Evolutionary conservation across 2,888 invertebrate genomes (phyloP).

Genomic region (Lasioglossum morio): DNA sequence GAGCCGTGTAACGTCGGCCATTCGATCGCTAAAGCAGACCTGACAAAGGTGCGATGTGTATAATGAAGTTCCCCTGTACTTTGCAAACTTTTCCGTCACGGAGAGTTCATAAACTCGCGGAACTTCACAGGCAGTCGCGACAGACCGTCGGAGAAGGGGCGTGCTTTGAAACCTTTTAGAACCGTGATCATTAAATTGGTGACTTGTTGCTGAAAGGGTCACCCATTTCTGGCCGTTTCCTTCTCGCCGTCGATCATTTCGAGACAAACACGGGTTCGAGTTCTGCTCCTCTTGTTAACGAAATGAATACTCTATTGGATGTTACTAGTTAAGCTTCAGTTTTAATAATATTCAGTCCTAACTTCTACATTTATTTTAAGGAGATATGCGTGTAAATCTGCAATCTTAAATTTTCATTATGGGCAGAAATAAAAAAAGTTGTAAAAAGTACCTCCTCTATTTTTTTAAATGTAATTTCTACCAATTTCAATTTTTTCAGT

Average conservation of each 20-base stretch:
- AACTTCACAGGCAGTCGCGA: conserved; percentile 23
- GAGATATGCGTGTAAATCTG: no score
- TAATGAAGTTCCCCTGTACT: conserved; percentile 36
- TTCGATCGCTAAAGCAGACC: conserved; percentile 13
- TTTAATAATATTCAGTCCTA: background rate
- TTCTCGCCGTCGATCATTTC: background rate
- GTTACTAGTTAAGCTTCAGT: background rate
- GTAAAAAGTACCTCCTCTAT: no score
- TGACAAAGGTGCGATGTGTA: conserved; percentile 42
- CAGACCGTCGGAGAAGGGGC: conserved; percentile 6
- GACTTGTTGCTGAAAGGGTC: conserved; percentile 36
- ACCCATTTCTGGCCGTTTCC: conserved; percentile 12
- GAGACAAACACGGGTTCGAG: background rate
- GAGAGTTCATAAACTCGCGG: conserved; percentile 18
- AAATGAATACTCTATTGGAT: background rate
- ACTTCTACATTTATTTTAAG: background rate
- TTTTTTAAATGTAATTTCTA: no score
- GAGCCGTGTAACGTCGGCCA: background rate
- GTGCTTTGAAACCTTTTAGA: conserved; percentile 36
- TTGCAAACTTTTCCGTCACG: conserved; percentile 40
- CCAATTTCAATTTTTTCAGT: no score
- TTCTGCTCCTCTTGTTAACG: background rate
- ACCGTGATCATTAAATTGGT: conserved; percentile 50
- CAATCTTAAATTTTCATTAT: no score
- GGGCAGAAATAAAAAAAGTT: no score